Evolutionary conservation across 2,797 vertebrate genomes (phyloP), one percentile per base, ranked within the genome.

Genomic region (Pelochelys cantorii): DNA sequence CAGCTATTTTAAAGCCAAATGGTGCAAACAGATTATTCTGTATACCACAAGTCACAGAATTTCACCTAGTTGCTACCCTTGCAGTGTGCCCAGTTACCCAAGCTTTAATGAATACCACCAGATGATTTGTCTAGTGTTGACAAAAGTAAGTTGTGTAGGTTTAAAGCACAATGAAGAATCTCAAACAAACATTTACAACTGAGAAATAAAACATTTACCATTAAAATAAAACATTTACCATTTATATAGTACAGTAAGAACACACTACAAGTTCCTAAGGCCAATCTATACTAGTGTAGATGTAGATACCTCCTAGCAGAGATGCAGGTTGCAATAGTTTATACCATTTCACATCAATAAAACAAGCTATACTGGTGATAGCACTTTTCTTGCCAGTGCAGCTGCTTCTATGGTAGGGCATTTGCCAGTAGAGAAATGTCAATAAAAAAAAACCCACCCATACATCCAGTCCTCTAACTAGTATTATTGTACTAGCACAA

Each of bases 211-310:
- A 93, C 56, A 82, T 9, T 60, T 48, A 53, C 0, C 31, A 5
- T 93, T 86, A 65, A 88, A 74, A 93, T n/a, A 65, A 88, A 74
- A 93, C 56, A 82, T 9, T 60, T 48, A 53, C 0, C 31, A 5
- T 93, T 86, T 86, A 95, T 68, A 82, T 90, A 93, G 87, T 86
- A n/a, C 71, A 17, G 86, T 59, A 11, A 85, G 82, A 68, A 86
- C 1, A 1, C 3, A n/a, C 25, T 84, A 81, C 23, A 55, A 80
- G 86, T 14, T 85, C 82, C 11, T 20, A 87, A 6, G 3, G 6
- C 81, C 89, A 85, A 74, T 80, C 81, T 83, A 3, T 79, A 86
- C 2, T n/a, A 87, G 6, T 74, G 11, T 37, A 71, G n/a, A 37
- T 37, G 10, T 71, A 71, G 68, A 71, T 11, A 3, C 5, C 20